Evolutionary conservation across 2,888 invertebrate species (phyloP).

Genomic region (Trachelus stipa): DNA sequence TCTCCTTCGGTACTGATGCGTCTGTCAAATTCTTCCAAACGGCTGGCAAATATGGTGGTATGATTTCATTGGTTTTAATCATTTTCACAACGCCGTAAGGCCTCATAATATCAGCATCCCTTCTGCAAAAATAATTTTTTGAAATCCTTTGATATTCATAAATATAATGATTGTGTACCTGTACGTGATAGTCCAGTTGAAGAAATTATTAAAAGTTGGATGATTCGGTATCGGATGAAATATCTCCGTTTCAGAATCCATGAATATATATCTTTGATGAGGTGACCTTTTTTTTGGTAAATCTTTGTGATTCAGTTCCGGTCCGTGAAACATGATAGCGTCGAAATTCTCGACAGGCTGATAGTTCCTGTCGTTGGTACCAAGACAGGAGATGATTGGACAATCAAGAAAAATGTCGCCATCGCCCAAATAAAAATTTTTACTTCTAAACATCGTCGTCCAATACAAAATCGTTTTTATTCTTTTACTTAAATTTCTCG

Average conservation of each 20-base stretch:
- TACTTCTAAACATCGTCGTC: constrained; percentile 20
- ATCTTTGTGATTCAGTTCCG: constrained; percentile 16
- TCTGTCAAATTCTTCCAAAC: constrained; percentile 7
- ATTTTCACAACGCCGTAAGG: constrained; percentile 20
- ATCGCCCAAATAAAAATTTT: constrained; percentile 19
- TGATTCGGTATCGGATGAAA: constrained; percentile 10
- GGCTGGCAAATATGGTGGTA: constrained; percentile 9
- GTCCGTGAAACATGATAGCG: constrained; percentile 24
- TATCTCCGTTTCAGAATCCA: constrained; percentile 15
- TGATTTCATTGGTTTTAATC: constrained; percentile 5
- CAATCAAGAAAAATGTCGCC: constrained; percentile 23
- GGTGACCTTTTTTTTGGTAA: constrained; percentile 13
- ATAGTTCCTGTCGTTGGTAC: constrained; percentile 17
- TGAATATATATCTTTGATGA: constrained; percentile 21
- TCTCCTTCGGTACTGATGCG: neutral
- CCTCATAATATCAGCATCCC: constrained; percentile 23
- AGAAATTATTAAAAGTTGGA: constrained; percentile 12
- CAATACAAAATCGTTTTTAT: constrained; percentile 21
- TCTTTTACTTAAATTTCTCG: too few relatives aligned
- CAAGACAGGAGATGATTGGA: constrained; percentile 20
- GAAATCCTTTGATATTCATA: neutral
- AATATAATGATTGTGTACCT: neutral
- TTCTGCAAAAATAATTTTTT: neutral
- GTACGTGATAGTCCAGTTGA: constrained; percentile 25
- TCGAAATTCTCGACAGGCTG: constrained; percentile 14